phyloP scores from a whole-genome alignment of 2,888 invertebrate genomes.

The Drosophila rellima region DNA sequence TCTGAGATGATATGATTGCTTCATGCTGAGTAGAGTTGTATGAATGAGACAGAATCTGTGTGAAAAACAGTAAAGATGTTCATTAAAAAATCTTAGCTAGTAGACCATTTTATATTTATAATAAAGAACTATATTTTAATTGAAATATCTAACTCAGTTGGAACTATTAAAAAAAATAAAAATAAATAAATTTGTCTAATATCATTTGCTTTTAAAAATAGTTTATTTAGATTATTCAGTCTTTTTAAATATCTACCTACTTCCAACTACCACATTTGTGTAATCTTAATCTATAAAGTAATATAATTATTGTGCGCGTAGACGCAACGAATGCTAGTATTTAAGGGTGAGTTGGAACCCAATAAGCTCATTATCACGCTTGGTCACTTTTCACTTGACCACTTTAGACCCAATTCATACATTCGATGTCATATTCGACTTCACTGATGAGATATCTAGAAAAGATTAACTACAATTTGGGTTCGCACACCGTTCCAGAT shows the following conservation, averaged over 20 bases:
- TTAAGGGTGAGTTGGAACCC: conserved; percentile 5
- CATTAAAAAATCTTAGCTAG: too few species aligned
- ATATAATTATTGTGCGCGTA: background rate
- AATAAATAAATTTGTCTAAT: too few species aligned
- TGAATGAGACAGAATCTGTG: conserved; percentile 1
- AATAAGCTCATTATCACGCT: conserved; percentile 48
- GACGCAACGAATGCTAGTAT: background rate
- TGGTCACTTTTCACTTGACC: conserved; percentile 25
- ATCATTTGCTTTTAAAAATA: background rate
- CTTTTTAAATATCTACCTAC: background rate
- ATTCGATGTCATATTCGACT: conserved; percentile 23
- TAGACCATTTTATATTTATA: too few species aligned
- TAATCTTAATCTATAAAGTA: background rate
- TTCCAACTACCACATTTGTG: background rate
- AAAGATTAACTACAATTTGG: conserved; percentile 35
- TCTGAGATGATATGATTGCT: conserved; percentile 12
- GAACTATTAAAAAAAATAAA: too few species aligned
- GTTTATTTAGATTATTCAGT: too few species aligned
- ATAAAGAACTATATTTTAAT: too few species aligned
- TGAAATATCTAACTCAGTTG: too few species aligned
- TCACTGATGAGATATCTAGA: conserved; percentile 32
- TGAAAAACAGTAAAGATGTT: background rate
- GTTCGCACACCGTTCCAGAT: conserved; percentile 19
- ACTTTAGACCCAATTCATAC: conserved; percentile 24
- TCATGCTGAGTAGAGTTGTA: conserved; percentile 23